Conservation (phyloP, 1,140 invertebrate species). For the Drosophila pectinifera region DNA sequence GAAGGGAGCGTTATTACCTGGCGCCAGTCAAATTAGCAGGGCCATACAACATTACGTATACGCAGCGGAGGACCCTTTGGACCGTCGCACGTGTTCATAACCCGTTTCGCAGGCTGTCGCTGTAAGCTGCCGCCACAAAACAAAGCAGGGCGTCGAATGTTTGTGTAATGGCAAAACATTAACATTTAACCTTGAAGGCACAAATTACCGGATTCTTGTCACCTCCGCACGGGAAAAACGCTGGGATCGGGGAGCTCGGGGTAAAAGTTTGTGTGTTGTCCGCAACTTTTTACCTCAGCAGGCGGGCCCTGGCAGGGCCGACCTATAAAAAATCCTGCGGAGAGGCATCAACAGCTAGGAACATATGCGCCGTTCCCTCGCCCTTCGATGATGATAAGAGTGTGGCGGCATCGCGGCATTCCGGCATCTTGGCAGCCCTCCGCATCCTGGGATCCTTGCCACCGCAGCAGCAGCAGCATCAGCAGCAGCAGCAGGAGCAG, state of each 20-base stretch:
- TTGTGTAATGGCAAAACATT: constrained; percentile 73
- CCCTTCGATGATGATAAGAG: constrained; percentile 49
- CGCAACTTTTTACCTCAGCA: constrained; percentile 59
- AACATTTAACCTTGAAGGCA: constrained; percentile 79
- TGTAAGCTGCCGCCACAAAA: constrained; percentile 4
- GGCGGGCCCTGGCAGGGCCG: constrained; percentile 29
- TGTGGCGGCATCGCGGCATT: constrained; percentile 24
- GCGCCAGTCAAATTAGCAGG: constrained; percentile 65
- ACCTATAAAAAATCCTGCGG: constrained; percentile 55
- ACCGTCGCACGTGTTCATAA: constrained; percentile 62
- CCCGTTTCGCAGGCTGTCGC: constrained; percentile 47
- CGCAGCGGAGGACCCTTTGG: constrained; percentile 46
- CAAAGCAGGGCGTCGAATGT: constrained; percentile 72
- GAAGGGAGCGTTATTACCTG: constrained; percentile 38
- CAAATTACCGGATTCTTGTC: constrained; percentile 82
- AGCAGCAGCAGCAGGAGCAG: constrained; percentile 11
- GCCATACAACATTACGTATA: constrained; percentile 65
- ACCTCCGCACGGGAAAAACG: constrained; percentile 41
- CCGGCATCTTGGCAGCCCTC: constrained; percentile 19
- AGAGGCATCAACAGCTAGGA: constrained; percentile 39
- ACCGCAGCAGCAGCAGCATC: constrained; percentile 13
- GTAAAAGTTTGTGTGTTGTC: constrained; percentile 57
- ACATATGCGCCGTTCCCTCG: constrained; percentile 32
- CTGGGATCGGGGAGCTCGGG: not conserved
- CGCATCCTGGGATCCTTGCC: constrained; percentile 24